Conservation (phyloP, 1,140 invertebrate species). For the Anagrus nilaparvatae region DNA sequence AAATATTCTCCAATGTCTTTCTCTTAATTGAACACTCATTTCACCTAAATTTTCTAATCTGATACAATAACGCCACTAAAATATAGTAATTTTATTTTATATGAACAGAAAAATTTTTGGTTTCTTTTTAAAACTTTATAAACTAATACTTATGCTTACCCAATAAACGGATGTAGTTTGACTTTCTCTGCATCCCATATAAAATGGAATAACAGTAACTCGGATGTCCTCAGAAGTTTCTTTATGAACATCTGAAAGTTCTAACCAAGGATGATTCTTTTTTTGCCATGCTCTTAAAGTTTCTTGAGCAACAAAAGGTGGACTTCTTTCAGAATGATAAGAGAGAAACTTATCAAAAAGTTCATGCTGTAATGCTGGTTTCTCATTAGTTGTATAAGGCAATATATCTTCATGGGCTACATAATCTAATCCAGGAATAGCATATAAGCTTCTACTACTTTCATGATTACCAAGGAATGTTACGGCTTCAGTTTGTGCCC, state of each 20-base stretch:
- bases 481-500: constrained; percentile 92
- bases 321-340: constrained; percentile 71
- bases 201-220: constrained; percentile 96
- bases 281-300: constrained; percentile 92
- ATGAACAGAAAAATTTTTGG: not conserved
- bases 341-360: constrained; percentile 92
- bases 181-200: constrained; percentile 86
- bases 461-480: constrained; percentile 96
- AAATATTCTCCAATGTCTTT: constrained; percentile 95
- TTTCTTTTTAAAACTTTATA: not conserved
- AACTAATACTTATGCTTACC: constrained; percentile 46
- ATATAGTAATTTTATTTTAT: constrained; percentile 13
- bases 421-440: constrained; percentile 92
- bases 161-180: constrained; percentile 86
- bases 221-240: constrained; percentile 93
- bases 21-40: constrained; percentile 79
- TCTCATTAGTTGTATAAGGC: constrained; percentile 73
- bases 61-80: constrained; percentile 93
- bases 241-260: constrained; percentile 93
- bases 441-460: constrained; percentile 83
- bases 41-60: constrained; percentile 88
- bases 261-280: constrained; percentile 94
- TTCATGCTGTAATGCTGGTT: constrained; percentile 82
- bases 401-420: constrained; percentile 93
- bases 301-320: constrained; percentile 79